Evolutionary conservation across 2,888 invertebrate species (phyloP), one percentile per base, ranked within the genome.

Genomic region (Ophraella communa): DNA sequence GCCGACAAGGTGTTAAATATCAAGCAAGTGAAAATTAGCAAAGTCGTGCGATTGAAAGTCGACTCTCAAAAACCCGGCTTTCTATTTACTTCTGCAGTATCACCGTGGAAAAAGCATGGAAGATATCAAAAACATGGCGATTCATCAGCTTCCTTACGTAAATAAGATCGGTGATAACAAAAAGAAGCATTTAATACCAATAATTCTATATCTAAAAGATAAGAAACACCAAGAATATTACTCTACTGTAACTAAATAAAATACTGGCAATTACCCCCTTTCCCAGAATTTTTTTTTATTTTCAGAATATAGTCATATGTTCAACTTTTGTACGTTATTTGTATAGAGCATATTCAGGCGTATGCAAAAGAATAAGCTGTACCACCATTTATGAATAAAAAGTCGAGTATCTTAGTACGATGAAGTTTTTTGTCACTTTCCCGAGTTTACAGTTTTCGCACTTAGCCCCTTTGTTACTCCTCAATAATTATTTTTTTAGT

Each of bases 21-120:
- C 4, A 54, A 54, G 10, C 27, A 54, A 17, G 54, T 54, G 4
- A 27, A 54, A 11, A 54, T 54, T 30, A 35, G 35, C 27, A 54
- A 54, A 30, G 35, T 35, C 20, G 35, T n/a, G n/a, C n/a, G n/a
- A n/a, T n/a, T n/a, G n/a, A n/a, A n/a, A n/a, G n/a, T n/a, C n/a
- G n/a, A n/a, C 4, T 33, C 27, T 2, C 1, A 27, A 3, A 8
- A 30, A 11, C 54, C 33, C 4, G 20, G 54, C 20, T 17, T 54
- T 35, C n/a, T 54, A 5, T 54, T 30, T 17, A n/a, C 52, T 54
- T 17, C 17, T 20, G 35, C 14, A 33, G 39, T 35, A 14, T 33
- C 54, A 7, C 39, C 30, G 2, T 35, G 54, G 30, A 54, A 54
- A 35, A 35, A 30, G 7, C 33, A 11, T 4, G 18, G 4, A 30